These are phyloP conservation scores for Steinernema carpocapsae DNA, from an alignment of 2,888 invertebrate genomes.

Conservation along the genomic window DNA sequence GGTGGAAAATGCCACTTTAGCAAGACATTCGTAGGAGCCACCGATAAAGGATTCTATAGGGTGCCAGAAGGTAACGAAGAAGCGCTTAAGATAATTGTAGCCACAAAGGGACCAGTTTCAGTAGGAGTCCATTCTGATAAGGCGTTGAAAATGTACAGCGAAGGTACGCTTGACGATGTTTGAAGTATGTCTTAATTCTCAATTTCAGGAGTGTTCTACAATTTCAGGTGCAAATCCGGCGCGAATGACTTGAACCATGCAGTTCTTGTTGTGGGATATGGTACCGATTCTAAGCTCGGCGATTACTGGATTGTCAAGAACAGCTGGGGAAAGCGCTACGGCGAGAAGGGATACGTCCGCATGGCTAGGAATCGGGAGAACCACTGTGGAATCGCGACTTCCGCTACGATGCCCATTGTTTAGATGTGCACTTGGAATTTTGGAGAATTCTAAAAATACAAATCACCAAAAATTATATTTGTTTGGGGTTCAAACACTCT, in stretches of 20 bases:
- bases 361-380: constrained; percentile 80
- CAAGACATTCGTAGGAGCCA: constrained; percentile 65
- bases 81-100: constrained; percentile 66
- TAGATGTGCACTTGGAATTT: too few species aligned
- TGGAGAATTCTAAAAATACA: too few species aligned
- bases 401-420: too few species aligned
- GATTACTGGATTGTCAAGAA: constrained; percentile 87
- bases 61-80: constrained; percentile 66
- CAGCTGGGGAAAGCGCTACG: constrained; percentile 86
- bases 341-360: constrained; percentile 83
- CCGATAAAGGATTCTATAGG: constrained; percentile 69
- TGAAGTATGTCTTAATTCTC: too few species aligned
- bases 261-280: constrained; percentile 86
- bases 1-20: constrained; percentile 68
- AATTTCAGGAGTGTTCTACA: constrained; percentile 64
- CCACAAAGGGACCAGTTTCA: constrained; percentile 68
- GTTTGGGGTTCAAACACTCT: too few species aligned
- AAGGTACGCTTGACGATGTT: constrained; percentile 50
- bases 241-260: constrained; percentile 81
- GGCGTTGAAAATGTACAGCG: constrained; percentile 69
- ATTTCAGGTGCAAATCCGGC: constrained; percentile 75
- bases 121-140: constrained; percentile 69
- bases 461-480: too few species aligned
- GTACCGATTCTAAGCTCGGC: constrained; percentile 73
- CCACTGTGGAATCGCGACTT: constrained; percentile 85